These are phyloP conservation scores for Callopanchax toddi DNA, from an alignment of 2,113 vertebrate species.

Conservation along the genomic window DNA sequence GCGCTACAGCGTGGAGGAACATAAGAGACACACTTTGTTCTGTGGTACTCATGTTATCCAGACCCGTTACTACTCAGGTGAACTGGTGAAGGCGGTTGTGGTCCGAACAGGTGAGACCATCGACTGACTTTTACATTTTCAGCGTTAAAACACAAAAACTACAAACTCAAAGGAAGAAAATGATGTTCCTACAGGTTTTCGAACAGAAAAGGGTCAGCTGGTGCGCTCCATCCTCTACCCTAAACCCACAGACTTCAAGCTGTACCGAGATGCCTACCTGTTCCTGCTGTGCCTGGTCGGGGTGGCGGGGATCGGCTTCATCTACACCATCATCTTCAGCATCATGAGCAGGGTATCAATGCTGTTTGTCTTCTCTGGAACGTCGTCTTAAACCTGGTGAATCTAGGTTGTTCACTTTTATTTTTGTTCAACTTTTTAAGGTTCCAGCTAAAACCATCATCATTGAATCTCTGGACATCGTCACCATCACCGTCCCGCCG, in stretches of 20 bases:
- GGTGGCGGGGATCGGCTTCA: slow-evolving; percentile 89
- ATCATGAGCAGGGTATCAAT: slow-evolving; percentile 84
- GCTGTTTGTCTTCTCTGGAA: neutral
- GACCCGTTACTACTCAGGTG: slow-evolving; percentile 93
- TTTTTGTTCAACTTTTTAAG: slow-evolving; percentile 77
- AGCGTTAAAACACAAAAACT: neutral
- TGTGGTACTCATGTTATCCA: slow-evolving; percentile 95
- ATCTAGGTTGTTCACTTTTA: neutral
- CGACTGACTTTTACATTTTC: neutral
- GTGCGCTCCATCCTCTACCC: slow-evolving; percentile 95
- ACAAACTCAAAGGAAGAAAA: neutral
- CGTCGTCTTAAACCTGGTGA: neutral
- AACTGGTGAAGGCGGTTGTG: slow-evolving; percentile 91
- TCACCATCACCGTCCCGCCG: slow-evolving; percentile 95
- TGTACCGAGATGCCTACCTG: slow-evolving; percentile 93
- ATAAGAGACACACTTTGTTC: slow-evolving; percentile 92
- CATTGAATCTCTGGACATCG: slow-evolving; percentile 92
- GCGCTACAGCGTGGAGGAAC: slow-evolving; percentile 84
- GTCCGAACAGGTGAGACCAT: slow-evolving; percentile 87
- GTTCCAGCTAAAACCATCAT: slow-evolving; percentile 85
- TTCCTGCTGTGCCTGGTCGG: slow-evolving; percentile 92
- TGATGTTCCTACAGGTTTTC: slow-evolving; percentile 83
- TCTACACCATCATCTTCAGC: slow-evolving; percentile 90
- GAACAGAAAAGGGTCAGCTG: slow-evolving; percentile 94
- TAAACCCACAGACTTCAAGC: slow-evolving; percentile 96